phyloP scores from a whole-genome alignment of 2,113 vertebrate species.

The Psilopsiagon aurifrons region DNA sequence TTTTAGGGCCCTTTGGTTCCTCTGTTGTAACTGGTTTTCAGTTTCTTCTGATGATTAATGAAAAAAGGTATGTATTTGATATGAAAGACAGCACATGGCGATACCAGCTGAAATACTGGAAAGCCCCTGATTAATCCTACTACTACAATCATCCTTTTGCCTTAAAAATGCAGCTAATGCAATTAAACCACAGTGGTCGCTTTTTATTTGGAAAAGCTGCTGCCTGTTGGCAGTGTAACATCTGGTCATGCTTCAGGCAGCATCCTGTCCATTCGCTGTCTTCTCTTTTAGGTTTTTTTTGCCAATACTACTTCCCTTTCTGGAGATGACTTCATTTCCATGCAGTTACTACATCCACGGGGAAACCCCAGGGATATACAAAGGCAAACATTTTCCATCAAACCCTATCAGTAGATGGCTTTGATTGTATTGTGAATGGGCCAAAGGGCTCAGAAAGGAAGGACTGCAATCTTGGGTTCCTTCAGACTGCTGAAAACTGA shows the following conservation, averaged over 20 bases:
- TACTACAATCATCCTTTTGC: not conserved
- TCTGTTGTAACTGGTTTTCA: not conserved
- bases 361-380: conserved; percentile 14
- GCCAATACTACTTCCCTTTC: not conserved
- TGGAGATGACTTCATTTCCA: conserved; percentile 33
- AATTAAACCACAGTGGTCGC: not conserved
- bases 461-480: not conserved
- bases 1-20: not conserved
- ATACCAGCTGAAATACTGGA: conserved; percentile 24
- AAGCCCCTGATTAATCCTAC: conserved; percentile 19
- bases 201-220: not conserved
- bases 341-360: not conserved
- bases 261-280: not conserved
- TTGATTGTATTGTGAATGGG: not conserved
- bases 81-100: not conserved
- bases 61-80: not conserved
- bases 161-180: not conserved
- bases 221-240: not conserved
- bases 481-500: not conserved
- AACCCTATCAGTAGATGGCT: not conserved
- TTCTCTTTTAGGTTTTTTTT: not conserved
- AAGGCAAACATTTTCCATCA: conserved; percentile 33
- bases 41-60: not conserved
- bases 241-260: not conserved
- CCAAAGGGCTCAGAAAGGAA: not conserved